Base-by-base conservation (phyloP, 2,797 vertebrate genomes). In the Pseudomugil gertrudae region DNA sequence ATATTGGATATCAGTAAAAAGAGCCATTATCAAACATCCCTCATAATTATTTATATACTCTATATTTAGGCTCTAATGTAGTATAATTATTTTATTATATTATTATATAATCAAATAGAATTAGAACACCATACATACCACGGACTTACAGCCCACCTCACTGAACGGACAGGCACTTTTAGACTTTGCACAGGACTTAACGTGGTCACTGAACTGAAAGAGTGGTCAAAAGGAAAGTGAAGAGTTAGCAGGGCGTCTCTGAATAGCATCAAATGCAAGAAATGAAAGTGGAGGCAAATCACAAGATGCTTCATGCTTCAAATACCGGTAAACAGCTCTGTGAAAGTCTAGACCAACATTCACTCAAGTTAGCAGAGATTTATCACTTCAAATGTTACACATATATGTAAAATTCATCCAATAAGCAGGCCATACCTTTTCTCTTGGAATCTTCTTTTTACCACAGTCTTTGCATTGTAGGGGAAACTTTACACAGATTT, bases 391-490 rank as follows among this genome's bases (percentile, higher is more conserved):
- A 32, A 32, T 32, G 4, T 32, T 5, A 32, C 32, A 32, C 32
- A 6, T 32, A 32, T 9, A 9, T 32, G 8, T 27, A 17, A 38
- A 27, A 40, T 40, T 19, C 0, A 43, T 43, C n/a, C 40, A 43
- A n/a, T 7, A 43, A 14, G 27, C 3, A 47, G n/a, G 1, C 0
- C 81, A 57, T 69, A 99, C 98, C 94, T 96, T 97, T 89, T 99
- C 96, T 80, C 97, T 92, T 0, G 95, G 93, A 70, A 98, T 95
- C 83, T 95, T 98, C 88, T 95, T 97, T 81, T 96, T 96, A 43
- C 96, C 96, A 2, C 97, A 99, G 83, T 96, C 95, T 15, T 98
- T 96, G 8, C 98, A 99, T 24, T 95, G 95, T 89, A 99, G 80
- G 0, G 97, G 98, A 47, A 95, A 95, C 74, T 96, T 96, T 24